Evolutionary conservation across 2,113 vertebrate species (phyloP), one percentile per base, ranked within the genome.

Genomic region (Psilopsiagon aurifrons): DNA sequence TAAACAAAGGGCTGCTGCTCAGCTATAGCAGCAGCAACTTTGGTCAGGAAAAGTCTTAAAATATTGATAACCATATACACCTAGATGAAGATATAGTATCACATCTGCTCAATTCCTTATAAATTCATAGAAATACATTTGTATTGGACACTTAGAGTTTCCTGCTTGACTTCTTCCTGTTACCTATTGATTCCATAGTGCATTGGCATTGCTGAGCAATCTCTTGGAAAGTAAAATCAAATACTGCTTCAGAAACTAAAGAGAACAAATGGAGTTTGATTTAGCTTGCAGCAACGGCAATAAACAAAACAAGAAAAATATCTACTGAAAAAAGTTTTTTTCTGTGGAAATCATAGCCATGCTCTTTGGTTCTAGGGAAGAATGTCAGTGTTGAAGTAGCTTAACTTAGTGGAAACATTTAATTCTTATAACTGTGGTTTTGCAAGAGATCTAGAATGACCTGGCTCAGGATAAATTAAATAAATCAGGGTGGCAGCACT

Each of bases 361-460:
- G 13, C 11, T 81, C 28, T n/a, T 66, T 70, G 2, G 37, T 80
- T 75, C 59, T 52, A 43, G 44, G 17, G 52, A 90, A 92, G 20
- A 86, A 74, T 17, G 19, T 88, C 83, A 84, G 62, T 87, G 87
- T 67, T 91, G 59, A 87, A 90, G 63, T 19, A 94, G 81, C 83
- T 94, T 89, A 71, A 85, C 70, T 73, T 49, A 49, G 70, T 84
- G 64, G 78, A 97, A 94, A 85, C 37, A 35, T 74, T 91, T 91
- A 76, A 92, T 90, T 92, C 87, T 93, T 70, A 25, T 39, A 49
- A 89, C 54, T 22, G n/a, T 57, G 67, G 54, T 49, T 92, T 91
- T 93, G 9, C 49, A 81, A 78, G 64, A 88, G 41, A 67, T 74
- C 68, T 90, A 88, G 49, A 85, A 86, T 55, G 78, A 83, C 71